Evolutionary conservation across 2,113 vertebrate genomes (phyloP).

Genomic region (Dasypus novemcinctus): DNA sequence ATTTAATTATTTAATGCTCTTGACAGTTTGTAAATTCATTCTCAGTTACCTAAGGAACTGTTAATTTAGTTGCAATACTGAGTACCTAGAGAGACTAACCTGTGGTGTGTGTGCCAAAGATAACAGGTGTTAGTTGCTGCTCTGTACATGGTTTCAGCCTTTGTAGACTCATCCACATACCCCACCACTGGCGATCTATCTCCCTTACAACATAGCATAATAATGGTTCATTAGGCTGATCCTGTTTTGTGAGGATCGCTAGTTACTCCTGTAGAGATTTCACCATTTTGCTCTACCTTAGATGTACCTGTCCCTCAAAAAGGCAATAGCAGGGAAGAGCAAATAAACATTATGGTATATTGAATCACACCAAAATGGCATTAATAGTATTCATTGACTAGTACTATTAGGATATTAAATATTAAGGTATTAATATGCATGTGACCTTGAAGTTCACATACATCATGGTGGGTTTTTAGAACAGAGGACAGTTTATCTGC

Average conservation of each 20-base stretch:
- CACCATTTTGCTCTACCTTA: not conserved
- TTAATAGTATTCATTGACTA: not conserved
- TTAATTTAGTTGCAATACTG: not conserved
- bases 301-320: not conserved
- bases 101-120: not conserved
- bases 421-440: not conserved
- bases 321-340: not conserved
- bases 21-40: not conserved
- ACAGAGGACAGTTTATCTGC: not conserved
- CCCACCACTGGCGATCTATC: not conserved
- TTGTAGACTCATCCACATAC: not conserved
- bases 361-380: not conserved
- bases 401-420: not conserved
- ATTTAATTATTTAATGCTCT: constrained; percentile 23
- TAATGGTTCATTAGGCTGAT: not conserved
- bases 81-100: not conserved
- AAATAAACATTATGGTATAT: not conserved
- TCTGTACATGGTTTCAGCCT: not conserved
- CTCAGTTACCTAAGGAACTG: not conserved
- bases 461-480: not conserved
- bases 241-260: not conserved
- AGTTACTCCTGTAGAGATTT: not conserved
- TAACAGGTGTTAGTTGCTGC: not conserved
- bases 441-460: not conserved
- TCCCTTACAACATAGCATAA: not conserved